Conservation (phyloP, 2,113 vertebrate genomes). For the Siniperca knerii region DNA sequence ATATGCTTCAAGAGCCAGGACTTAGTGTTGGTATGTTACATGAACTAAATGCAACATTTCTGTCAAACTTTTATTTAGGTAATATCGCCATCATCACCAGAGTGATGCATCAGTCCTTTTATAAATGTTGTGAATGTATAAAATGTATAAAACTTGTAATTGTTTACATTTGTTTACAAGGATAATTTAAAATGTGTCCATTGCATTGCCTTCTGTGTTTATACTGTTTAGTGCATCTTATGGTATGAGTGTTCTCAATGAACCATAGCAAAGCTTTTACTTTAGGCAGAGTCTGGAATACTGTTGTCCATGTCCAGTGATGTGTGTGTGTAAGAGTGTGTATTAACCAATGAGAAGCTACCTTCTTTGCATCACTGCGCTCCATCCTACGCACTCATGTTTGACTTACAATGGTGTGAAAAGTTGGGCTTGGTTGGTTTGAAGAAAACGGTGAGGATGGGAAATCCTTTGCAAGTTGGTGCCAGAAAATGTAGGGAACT, state of each 20-base stretch:
- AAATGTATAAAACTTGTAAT: neutral
- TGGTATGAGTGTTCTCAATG: neutral
- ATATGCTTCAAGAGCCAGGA: neutral
- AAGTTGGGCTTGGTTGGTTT: neutral
- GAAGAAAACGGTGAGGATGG: neutral
- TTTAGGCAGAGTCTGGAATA: neutral
- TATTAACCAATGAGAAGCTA: neutral
- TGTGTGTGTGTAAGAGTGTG: neutral
- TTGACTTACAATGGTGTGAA: neutral
- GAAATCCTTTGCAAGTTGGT: slow-evolving; percentile 2
- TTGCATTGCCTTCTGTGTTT: neutral
- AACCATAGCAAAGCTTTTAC: neutral
- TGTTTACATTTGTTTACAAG: neutral
- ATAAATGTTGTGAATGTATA: neutral
- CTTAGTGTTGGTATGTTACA: neutral
- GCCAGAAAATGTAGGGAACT: slow-evolving; percentile 14
- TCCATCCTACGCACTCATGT: neutral
- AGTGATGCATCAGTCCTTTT: neutral
- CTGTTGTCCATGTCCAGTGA: neutral
- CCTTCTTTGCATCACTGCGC: neutral
- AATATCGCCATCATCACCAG: neutral
- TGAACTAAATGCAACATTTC: neutral
- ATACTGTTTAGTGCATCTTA: neutral
- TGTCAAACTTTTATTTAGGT: neutral
- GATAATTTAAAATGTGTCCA: neutral